Conservation (phyloP, 2,797 vertebrate genomes). For the Taenioides sp. region DNA sequence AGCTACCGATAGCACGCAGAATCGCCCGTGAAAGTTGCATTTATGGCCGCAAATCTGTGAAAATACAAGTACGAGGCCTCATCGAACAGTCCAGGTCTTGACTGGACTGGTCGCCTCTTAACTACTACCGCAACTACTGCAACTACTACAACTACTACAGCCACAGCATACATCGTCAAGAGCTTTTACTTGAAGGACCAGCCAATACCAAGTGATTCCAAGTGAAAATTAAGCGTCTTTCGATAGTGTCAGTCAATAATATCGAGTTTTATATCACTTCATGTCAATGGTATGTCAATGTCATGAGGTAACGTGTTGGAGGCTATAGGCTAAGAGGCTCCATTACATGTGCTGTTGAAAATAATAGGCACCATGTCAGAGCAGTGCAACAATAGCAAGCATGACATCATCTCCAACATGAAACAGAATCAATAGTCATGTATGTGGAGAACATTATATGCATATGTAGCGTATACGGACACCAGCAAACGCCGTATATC, state of each 20-base stretch:
- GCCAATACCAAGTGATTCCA: background rate
- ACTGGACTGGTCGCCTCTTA: too few relatives aligned
- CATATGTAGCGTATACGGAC: background rate
- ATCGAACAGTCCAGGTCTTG: too few relatives aligned
- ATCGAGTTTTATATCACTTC: background rate
- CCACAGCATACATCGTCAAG: background rate
- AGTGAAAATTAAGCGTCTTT: background rate
- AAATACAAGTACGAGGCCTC: too few relatives aligned
- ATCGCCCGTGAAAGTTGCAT: too few relatives aligned
- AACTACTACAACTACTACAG: too few relatives aligned
- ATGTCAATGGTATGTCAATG: slow-evolving; percentile 11
- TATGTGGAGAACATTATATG: background rate
- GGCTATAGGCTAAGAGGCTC: slow-evolving; percentile 11
- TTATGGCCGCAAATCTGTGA: too few relatives aligned
- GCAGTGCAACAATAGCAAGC: background rate
- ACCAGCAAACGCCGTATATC: background rate
- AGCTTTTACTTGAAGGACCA: background rate
- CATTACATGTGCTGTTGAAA: slow-evolving; percentile 5
- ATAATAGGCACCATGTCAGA: slow-evolving; percentile 4
- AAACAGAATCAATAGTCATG: slow-evolving; percentile 10
- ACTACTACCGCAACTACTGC: too few relatives aligned
- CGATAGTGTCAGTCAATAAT: background rate
- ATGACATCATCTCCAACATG: slow-evolving; percentile 10
- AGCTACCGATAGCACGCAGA: too few relatives aligned
- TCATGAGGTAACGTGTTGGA: background rate